Conservation (phyloP, 2,797 vertebrate genomes). For the Pyrrhura leucotis region DNA sequence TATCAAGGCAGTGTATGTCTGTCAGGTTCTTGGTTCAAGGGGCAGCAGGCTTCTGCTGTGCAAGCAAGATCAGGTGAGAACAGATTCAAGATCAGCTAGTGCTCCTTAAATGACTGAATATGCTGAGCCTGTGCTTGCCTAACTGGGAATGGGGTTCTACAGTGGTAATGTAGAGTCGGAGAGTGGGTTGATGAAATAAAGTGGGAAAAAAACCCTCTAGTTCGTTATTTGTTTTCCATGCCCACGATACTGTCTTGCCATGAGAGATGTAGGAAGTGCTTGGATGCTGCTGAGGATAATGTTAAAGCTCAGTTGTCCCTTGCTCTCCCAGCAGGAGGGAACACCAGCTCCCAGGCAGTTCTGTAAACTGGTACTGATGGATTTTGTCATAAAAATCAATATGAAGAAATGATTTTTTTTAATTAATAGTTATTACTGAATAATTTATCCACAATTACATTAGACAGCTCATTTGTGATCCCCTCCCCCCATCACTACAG, state of each 20-base stretch:
- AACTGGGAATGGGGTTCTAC: not conserved
- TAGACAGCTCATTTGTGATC: not conserved
- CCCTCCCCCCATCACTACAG: not conserved
- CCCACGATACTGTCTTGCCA: not conserved
- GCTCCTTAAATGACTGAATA: not conserved
- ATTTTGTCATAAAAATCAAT: not conserved
- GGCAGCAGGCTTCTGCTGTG: not conserved
- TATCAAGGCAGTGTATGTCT: not conserved
- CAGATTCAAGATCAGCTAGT: not conserved
- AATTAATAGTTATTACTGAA: not conserved
- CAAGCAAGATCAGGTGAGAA: not conserved
- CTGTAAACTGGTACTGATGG: not conserved
- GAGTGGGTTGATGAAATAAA: not conserved
- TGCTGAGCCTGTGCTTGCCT: not conserved
- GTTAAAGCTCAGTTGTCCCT: not conserved
- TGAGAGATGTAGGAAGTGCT: not conserved
- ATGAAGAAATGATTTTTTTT: not conserved
- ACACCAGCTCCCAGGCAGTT: not conserved
- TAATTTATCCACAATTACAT: not conserved
- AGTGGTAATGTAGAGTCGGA: not conserved
- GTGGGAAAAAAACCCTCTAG: not conserved
- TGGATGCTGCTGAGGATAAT: not conserved
- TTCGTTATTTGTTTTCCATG: not conserved
- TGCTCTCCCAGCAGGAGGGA: not conserved
- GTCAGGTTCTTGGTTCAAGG: not conserved